Percentiles rank a stretch among this genome's conserved stretches.
phyloP scores from a whole-genome alignment of 2,888 invertebrate genomes.

The Acrobasis suavella region DNA sequence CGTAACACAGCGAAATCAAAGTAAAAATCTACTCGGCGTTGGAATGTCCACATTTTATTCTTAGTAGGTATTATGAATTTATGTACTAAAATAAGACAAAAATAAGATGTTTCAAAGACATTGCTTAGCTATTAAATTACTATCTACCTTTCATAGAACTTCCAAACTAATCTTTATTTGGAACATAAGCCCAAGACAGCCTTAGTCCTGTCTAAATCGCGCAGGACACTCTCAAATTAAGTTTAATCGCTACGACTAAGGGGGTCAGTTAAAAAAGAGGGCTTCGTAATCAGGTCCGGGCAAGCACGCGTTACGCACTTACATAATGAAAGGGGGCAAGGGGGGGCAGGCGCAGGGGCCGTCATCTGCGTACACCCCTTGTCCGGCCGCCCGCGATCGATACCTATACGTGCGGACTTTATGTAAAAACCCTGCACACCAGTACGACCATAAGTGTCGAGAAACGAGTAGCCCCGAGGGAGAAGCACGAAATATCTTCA shows the following conservation, averaged over 20 bases:
- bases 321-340: constrained; percentile 81
- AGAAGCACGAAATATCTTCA: constrained; percentile 80
- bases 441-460: constrained; percentile 82
- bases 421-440: constrained; percentile 82
- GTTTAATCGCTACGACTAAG: constrained; percentile 77
- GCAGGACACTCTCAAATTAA: constrained; percentile 74
- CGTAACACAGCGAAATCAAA: no score
- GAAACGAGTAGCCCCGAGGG: constrained; percentile 80
- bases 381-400: constrained; percentile 80
- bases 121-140: no score
- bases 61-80: no score
- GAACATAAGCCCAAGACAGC: background rate
- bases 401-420: constrained; percentile 82
- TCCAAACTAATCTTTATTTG: background rate
- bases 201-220: constrained; percentile 52
- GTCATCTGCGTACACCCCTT: constrained; percentile 80
- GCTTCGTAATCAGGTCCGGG: constrained; percentile 79
- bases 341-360: constrained; percentile 60
- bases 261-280: constrained; percentile 82
- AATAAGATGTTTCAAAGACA: no score
- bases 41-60: no score
- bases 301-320: constrained; percentile 82
- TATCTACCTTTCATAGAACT: no score
- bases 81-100: no score
- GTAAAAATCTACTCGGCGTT: no score